Percentiles rank a stretch among this genome's conserved stretches.
Evolutionary conservation across 2,888 invertebrate species (phyloP).

Genomic region (Hyalella azteca): DNA sequence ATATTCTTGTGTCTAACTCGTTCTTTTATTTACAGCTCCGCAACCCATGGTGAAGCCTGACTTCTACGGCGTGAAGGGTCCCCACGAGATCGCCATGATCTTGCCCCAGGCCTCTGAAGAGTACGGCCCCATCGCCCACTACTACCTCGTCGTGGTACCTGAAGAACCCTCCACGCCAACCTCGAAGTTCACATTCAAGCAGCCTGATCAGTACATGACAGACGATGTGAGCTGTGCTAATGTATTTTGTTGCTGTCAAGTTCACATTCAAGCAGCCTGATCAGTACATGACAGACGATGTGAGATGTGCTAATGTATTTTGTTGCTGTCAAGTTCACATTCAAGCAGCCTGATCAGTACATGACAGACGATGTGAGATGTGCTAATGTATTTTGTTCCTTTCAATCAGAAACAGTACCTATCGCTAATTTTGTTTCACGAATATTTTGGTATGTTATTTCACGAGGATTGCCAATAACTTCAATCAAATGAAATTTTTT

Average conservation of each 20-base stretch:
- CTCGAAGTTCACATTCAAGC: conserved; percentile 68
- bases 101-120: conserved; percentile 96
- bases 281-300: background rate
- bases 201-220: conserved; percentile 88
- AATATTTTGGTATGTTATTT: no score
- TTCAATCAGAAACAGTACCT: no score
- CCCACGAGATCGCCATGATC: conserved; percentile 74
- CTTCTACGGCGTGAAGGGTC: conserved; percentile 85
- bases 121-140: conserved; percentile 96
- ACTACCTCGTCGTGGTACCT: conserved; percentile 94
- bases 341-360: conserved; percentile 88
- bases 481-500: no score
- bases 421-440: no score
- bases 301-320: background rate
- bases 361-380: conserved; percentile 78
- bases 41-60: conserved; percentile 95
- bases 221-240: conserved; percentile 69
- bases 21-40: conserved; percentile 69
- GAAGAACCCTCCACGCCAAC: conserved; percentile 75
- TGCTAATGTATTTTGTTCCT: no score
- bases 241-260: background rate
- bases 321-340: conserved; percentile 62
- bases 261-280: background rate
- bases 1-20: no score
- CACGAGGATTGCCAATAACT: no score